Evolutionary conservation across 2,888 invertebrate species (phyloP), one percentile per base, ranked within the genome.

Genomic region (Psococerastis gibbosa): DNA sequence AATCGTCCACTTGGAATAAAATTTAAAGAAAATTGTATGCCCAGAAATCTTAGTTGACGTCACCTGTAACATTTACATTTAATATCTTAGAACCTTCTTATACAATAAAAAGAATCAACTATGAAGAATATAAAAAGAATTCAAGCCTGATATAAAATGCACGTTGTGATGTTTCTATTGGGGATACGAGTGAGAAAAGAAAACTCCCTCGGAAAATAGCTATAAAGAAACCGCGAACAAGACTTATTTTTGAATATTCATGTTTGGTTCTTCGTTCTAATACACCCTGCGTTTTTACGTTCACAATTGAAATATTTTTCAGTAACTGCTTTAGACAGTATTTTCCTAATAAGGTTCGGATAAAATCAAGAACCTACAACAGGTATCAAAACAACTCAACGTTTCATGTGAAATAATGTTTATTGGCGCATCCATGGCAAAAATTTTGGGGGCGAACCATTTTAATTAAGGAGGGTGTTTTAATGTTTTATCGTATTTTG

Each of bases 1-100:
- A 38, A 38, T 38, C 38, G 38, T 38, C 38, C 38, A 38, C 38
- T 38, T 38, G 38, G 38, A 38, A 38, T 38, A 38, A 38, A 38
- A 38, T 38, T 38, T 38, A 38, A 15, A 20, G 38, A 38, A 38
- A 38, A 38, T 38, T 20, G 27, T 27, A 27, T 11, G 11, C 27
- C 8, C 6, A 27, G 11, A 27, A 9, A 9, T 27, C 11, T 6
- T 27, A 9, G 16, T 3, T 6, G 16, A 33, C 3, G 5, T 3
- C 17, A 33, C 33, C 5, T 33, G 17, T 6, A 33, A 33, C 17
- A 33, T 15, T 6, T 15, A 9, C 6, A 33, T 16, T 9, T 17
- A 15, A 16, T 17, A 33, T 33, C 33, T 33, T 33, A 33, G 9
- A 33, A 16, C 17, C 17, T 17, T 6, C 15, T 16, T 33, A 9